Percentiles rank a stretch among this genome's conserved stretches.
These are phyloP conservation scores for Vombatus ursinus DNA, from an alignment of 2,113 vertebrate species.

Conservation along the genomic window DNA sequence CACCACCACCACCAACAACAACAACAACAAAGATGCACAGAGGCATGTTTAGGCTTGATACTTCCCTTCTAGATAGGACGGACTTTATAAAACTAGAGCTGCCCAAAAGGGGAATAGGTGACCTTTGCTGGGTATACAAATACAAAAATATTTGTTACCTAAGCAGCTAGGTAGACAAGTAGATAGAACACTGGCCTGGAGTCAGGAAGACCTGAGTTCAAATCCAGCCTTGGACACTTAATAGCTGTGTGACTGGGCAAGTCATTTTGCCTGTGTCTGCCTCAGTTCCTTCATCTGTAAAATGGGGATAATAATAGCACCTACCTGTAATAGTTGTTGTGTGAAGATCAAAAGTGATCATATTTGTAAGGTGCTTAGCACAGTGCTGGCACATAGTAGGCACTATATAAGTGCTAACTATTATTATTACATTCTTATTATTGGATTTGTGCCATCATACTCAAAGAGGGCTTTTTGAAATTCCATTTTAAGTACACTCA, in stretches of 20 bases:
- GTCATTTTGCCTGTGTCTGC: neutral
- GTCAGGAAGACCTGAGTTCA: neutral
- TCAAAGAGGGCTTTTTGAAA: neutral
- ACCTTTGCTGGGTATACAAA: neutral
- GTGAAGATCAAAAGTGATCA: neutral
- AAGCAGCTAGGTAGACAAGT: neutral
- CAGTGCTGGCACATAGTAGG: neutral
- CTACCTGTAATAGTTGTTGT: neutral
- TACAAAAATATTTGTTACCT: neutral
- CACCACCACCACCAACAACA: too few relatives aligned
- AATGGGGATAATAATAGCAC: neutral
- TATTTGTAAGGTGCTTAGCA: neutral
- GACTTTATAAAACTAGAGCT: neutral
- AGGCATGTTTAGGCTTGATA: neutral
- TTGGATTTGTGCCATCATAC: neutral
- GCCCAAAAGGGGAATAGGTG: neutral
- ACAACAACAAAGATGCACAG: too few relatives aligned
- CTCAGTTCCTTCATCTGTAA: neutral
- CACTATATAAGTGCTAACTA: neutral
- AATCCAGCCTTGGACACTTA: neutral
- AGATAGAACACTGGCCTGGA: neutral
- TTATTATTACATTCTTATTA: neutral
- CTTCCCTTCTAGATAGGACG: too few relatives aligned
- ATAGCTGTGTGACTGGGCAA: neutral
- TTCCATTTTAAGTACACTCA: neutral